Evolutionary conservation across 2,888 invertebrate genomes (phyloP), one percentile per base, ranked within the genome.

Genomic region (Ariolimax columbianus): DNA sequence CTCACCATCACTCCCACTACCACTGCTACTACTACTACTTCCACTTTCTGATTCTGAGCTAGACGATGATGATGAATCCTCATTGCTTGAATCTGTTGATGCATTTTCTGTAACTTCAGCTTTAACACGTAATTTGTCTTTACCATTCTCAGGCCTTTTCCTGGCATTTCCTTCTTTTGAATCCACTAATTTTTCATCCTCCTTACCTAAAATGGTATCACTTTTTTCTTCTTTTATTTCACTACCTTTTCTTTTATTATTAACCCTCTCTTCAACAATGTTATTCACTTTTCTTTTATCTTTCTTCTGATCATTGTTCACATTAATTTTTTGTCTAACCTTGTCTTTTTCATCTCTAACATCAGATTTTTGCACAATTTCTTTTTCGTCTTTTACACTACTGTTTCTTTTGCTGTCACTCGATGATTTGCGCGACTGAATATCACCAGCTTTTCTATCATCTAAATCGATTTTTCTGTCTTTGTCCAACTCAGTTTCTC

Each of bases 21-120:
- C 63, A 33, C 77, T 73, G 55, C 68, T 81, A 82, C 82, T 81
- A 68, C 84, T 72, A 55, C 55, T 23, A 81, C 86, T 82, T 23
- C 82, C 84, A 79, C 84, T 87, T 36, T 86, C 86, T 26, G 80
- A 85, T 72, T 70, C 87, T 72, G 70, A 75, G 23, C 26, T 38
- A 30, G 85, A 85, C 1, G 77, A 77, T 4, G 79, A 72, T n/a
- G 79, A 79, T 11, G 79, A 79, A 43, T 33, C 63, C 26, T 30
- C 73, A 30, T 51, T 73, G n/a, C 77, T 83, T 19, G 66, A 55
- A 38, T 78, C 77, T 30, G 77, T 36, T 40, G 70, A 19, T 36
- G 30, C 19, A 55, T 59, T 40, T 59, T 73, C 75, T 14, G 30
- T 9, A 3, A 47, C 59, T 23, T 80, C 66, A 43, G 68, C 9